These are phyloP conservation scores for Abramis brama DNA, from an alignment of 2,113 vertebrate genomes.

Conservation along the genomic window DNA sequence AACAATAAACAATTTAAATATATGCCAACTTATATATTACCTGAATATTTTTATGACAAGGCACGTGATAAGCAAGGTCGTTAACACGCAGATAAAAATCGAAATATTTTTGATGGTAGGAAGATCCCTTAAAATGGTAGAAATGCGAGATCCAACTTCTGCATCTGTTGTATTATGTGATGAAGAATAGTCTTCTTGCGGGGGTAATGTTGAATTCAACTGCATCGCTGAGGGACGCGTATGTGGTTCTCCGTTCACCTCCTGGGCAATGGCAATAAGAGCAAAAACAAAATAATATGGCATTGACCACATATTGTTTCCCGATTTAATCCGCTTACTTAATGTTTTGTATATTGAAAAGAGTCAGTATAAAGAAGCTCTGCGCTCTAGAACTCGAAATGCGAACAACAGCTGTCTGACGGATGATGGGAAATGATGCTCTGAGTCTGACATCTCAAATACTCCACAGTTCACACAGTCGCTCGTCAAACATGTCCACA, in stretches of 20 bases:
- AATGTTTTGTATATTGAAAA: background rate
- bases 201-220: conserved; percentile 65
- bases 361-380: background rate
- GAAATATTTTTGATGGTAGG: conserved; percentile 87
- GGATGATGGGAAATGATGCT: conserved; percentile 12
- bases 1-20: background rate
- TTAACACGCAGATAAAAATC: conserved; percentile 82
- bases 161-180: conserved; percentile 61
- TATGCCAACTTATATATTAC: conserved; percentile 65
- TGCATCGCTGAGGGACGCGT: conserved; percentile 62
- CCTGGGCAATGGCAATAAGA: conserved; percentile 59
- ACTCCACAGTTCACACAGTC: background rate
- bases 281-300: conserved; percentile 54
- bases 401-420: conserved; percentile 2
- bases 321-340: background rate
- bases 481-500: conserved; percentile 3
- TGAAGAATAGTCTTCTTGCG: conserved; percentile 32
- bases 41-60: conserved; percentile 88
- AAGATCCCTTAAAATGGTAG: conserved; percentile 80
- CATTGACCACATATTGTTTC: conserved; percentile 54
- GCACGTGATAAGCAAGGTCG: conserved; percentile 82
- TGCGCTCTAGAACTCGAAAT: background rate
- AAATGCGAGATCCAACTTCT: conserved; percentile 72
- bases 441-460: conserved; percentile 7
- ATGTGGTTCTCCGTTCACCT: conserved; percentile 57